phyloP scores from a whole-genome alignment of 1,140 invertebrate species.

The Saccostrea echinata region DNA sequence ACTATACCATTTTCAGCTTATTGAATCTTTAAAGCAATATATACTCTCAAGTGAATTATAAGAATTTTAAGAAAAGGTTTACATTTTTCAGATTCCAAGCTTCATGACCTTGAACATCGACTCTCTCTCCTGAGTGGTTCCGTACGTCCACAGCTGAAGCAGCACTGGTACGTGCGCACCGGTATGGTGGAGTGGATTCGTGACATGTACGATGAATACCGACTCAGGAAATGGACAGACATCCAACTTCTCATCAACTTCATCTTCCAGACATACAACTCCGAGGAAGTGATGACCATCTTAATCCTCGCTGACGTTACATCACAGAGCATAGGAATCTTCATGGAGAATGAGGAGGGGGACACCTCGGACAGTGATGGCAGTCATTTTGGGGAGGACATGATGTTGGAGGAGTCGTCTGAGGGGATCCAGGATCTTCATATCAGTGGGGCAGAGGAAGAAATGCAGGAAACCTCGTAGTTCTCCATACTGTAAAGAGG shows the following conservation, averaged over 20 bases:
- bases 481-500: too few species aligned
- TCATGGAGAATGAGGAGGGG: background rate
- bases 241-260: constrained; percentile 32
- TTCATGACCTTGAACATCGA: background rate
- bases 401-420: background rate
- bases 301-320: constrained; percentile 3
- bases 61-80: background rate
- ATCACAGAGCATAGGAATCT: constrained; percentile 2
- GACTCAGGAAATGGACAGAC: constrained; percentile 24
- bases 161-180: background rate
- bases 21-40: background rate
- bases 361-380: background rate
- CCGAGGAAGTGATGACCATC: background rate
- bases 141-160: background rate
- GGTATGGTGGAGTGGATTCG: constrained; percentile 36
- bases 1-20: background rate
- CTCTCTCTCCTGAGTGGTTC: background rate
- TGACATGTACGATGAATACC: constrained; percentile 28
- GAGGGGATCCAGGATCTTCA: background rate
- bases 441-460: background rate
- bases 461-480: background rate
- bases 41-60: background rate
- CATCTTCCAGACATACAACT: background rate
- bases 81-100: constrained; percentile 11
- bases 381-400: background rate